Base-by-base conservation (phyloP, 2,888 invertebrate species). In the Athalia cordata region DNA sequence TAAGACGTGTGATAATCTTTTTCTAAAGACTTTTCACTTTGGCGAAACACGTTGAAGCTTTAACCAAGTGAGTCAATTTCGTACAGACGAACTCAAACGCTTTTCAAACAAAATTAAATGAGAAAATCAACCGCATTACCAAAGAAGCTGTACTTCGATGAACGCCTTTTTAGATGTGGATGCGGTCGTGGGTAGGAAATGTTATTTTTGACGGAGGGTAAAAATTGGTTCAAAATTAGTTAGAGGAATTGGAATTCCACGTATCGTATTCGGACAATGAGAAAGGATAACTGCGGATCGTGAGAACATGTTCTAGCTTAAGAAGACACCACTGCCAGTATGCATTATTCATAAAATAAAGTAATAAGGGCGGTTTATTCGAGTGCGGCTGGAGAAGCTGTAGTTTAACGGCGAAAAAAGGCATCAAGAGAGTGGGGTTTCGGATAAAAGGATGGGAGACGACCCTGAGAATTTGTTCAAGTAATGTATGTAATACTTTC, bases 301-400 rank as follows among this genome's bases (percentile, higher is more conserved):
- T 47, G 74, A 47, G 61, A 74, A 59, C 45, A 74, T 61, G 74
- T 74, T 49, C 8, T 43, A 61, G 74, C 74, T 74, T 4, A 49
- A 47, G 50, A 61, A 47, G n/a, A 61, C 61, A 47, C 55, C 57
- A 43, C 70, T 45, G 7, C 15, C 13, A 59, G 50, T n/a, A 75
- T 75, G 62, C 62, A 75, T 75, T 62, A 75, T 75, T 75, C 75
- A 75, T 62, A 29, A 62, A 75, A 75, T 62, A 62, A 75, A 74
- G 74, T 61, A 74, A 74, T 74, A 59, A 59, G 45, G 13, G 59
- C n/a, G 57, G 47, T 72, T 57, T 59, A 72, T 57, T 72, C 72
- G 57, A 72, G 57, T 59, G 72, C 72, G 57, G 7, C 45, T 13
- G 47, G 45, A 59, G 15, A 57, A 57, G 57, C 13, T 45, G 13